These are phyloP conservation scores for Mercenaria mercenaria DNA, from an alignment of 1,140 invertebrate species.

Conservation along the genomic window DNA sequence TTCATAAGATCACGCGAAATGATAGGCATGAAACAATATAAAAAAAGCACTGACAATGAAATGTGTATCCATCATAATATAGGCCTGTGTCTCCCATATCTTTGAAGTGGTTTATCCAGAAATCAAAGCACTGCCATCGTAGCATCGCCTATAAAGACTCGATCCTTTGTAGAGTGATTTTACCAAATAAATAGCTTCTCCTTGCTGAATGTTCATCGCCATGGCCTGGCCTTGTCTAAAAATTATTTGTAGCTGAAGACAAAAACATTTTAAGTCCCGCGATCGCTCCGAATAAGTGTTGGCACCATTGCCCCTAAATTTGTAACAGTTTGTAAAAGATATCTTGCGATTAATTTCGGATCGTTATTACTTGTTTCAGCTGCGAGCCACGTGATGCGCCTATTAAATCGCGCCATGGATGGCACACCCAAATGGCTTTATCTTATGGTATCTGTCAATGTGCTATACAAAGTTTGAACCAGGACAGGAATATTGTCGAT, in stretches of 20 bases:
- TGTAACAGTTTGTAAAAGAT: constrained; percentile 19
- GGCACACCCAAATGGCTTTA: constrained; percentile 56
- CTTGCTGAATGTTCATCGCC: no score
- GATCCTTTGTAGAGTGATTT: no score
- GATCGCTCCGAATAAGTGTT: constrained; percentile 44
- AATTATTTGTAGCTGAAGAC: neutral
- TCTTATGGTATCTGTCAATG: constrained; percentile 58
- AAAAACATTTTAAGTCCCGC: neutral
- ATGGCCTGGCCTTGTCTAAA: neutral
- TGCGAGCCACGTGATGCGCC: constrained; percentile 55
- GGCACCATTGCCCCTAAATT: neutral
- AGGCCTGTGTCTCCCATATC: neutral
- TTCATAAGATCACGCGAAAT: no score
- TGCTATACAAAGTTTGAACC: constrained; percentile 54
- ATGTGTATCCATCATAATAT: neutral
- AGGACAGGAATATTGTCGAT: constrained; percentile 21
- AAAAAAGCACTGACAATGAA: neutral
- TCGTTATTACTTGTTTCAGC: neutral
- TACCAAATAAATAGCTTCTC: no score
- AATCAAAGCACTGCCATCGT: neutral
- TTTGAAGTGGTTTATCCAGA: no score
- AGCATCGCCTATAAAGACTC: neutral
- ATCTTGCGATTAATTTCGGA: constrained; percentile 30
- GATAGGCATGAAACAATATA: no score
- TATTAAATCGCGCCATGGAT: constrained; percentile 60